These are phyloP conservation scores for Sinella curviseta DNA, from an alignment of 1,140 invertebrate genomes.

Conservation along the genomic window DNA sequence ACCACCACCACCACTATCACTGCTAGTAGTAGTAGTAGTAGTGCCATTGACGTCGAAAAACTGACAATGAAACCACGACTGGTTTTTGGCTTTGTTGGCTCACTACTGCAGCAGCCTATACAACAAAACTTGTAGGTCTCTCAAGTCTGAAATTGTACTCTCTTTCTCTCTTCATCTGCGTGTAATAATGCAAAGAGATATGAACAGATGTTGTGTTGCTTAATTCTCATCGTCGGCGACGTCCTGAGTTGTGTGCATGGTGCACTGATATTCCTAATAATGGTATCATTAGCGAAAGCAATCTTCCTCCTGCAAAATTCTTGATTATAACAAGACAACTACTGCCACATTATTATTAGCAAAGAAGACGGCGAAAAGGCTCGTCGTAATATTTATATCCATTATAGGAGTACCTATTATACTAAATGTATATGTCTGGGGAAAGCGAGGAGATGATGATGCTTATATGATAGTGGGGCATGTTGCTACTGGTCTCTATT, in stretches of 20 bases:
- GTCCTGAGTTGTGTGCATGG: not conserved
- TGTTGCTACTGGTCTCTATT: too few species aligned
- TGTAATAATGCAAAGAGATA: not conserved
- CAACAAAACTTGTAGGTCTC: too few species aligned
- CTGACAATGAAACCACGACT: too few species aligned
- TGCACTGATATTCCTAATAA: not conserved
- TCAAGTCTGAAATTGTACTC: too few species aligned
- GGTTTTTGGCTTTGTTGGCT: too few species aligned
- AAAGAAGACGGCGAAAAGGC: not conserved
- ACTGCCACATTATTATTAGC: not conserved
- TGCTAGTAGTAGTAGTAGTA: not conserved
- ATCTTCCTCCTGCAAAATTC: not conserved
- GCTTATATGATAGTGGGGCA: too few species aligned
- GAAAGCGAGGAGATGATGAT: too few species aligned
- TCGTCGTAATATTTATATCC: too few species aligned
- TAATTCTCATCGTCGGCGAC: constrained; percentile 21
- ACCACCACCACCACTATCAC: not conserved
- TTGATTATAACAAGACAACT: not conserved
- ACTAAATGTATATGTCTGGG: too few species aligned
- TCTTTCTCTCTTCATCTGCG: too few species aligned
- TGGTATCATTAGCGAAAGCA: not conserved
- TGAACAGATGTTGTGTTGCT: constrained; percentile 11
- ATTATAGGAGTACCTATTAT: too few species aligned
- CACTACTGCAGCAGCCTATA: not conserved
- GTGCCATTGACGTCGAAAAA: not conserved